These are phyloP conservation scores for Varecia variegata DNA, from an alignment of 2,797 vertebrate species.

Conservation along the genomic window DNA sequence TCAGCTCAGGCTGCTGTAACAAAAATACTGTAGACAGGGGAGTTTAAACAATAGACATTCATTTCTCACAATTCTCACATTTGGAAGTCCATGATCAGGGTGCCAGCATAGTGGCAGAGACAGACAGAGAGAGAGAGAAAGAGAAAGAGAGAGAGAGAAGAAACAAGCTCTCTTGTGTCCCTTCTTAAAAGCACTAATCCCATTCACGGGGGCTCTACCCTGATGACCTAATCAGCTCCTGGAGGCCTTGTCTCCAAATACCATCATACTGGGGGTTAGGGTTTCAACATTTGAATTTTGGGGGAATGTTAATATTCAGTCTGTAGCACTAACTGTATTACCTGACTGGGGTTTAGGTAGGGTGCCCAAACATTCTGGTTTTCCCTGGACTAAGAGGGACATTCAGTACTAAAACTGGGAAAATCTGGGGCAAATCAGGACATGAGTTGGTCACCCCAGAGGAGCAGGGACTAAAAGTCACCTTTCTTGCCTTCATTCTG, in stretches of 20 bases:
- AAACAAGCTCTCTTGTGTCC: not conserved
- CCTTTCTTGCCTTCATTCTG: not conserved
- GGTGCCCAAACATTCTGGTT: not conserved
- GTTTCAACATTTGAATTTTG: not conserved
- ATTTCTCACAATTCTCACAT: not conserved
- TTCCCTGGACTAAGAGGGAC: not conserved
- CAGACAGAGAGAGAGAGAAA: not conserved
- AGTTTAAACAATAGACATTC: not conserved
- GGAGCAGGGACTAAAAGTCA: not conserved
- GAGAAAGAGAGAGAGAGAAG: not conserved
- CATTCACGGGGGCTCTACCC: not conserved
- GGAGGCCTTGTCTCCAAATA: not conserved
- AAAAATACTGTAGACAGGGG: not conserved
- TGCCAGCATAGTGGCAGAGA: rapidly evolving
- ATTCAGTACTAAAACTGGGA: not conserved
- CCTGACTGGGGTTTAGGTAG: not conserved
- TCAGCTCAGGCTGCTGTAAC: not conserved
- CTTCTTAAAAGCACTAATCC: not conserved
- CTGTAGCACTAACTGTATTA: too few relatives aligned
- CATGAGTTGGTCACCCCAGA: not conserved
- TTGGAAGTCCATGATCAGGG: not conserved
- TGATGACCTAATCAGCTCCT: not conserved
- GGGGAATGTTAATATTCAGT: not conserved
- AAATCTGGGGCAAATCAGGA: not conserved
- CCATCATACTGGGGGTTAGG: not conserved